Evolutionary conservation across 2,113 vertebrate genomes (phyloP).

Genomic region (Machaerirhynchus nigripectus): DNA sequence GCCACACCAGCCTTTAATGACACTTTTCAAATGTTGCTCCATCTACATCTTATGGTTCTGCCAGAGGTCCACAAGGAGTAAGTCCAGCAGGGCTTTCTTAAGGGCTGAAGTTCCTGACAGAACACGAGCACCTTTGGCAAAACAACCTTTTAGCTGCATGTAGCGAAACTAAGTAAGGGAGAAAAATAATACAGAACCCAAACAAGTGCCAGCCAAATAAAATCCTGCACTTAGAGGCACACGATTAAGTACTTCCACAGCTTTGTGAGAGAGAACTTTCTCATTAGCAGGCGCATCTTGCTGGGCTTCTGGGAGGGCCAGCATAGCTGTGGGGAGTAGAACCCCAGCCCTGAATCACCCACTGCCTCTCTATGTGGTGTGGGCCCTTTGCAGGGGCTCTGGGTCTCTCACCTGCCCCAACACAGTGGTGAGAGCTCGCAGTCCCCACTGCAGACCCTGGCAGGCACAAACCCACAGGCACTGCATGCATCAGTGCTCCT

Average conservation of each 20-base stretch:
- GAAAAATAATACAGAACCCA: neutral
- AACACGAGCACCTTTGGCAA: neutral
- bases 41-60: neutral
- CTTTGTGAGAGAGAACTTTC: neutral
- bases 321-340: neutral
- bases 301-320: neutral
- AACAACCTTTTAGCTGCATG: neutral
- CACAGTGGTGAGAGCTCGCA: neutral
- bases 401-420: neutral
- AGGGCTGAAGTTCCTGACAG: neutral
- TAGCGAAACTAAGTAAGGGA: neutral
- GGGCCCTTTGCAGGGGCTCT: neutral
- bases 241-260: neutral
- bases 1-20: fast-evolving
- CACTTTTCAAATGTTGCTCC: neutral
- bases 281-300: neutral
- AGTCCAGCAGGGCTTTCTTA: neutral
- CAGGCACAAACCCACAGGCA: fast-evolving
- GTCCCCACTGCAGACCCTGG: neutral
- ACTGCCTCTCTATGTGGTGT: fast-evolving
- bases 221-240: neutral
- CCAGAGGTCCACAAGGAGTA: neutral
- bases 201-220: neutral
- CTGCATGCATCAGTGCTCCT: fast-evolving
- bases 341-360: neutral